A percentile compares a stretch with the other conserved stretches of the same genome.
Evolutionary conservation across 2,797 vertebrate genomes (phyloP).

Genomic region (Lateolabrax maculatus): DNA sequence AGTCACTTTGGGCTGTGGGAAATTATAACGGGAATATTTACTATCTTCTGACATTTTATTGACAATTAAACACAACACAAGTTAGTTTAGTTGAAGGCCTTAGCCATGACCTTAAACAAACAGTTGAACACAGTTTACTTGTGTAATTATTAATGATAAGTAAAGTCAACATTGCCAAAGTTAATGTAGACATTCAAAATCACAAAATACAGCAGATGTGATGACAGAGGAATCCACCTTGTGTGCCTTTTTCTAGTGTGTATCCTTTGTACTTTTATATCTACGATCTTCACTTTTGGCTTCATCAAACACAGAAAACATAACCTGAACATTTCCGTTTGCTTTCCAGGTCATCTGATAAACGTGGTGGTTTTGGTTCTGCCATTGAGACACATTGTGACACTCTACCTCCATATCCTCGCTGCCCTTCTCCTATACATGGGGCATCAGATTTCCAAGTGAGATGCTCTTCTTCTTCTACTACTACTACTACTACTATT

Average conservation of each 20-base stretch:
- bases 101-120: background rate
- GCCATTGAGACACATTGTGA: constrained; percentile 88
- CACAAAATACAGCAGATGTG: too few relatives aligned
- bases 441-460: constrained; percentile 90
- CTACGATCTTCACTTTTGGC: background rate
- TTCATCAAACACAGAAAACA: background rate
- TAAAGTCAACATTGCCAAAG: too few relatives aligned
- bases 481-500: background rate
- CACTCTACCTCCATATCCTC: constrained; percentile 89
- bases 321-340: background rate
- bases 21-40: background rate
- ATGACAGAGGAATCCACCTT: background rate
- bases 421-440: constrained; percentile 86
- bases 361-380: constrained; percentile 87
- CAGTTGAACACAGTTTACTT: background rate
- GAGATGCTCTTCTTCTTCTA: constrained; percentile 52
- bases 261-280: background rate
- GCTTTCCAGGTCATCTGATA: constrained; percentile 85
- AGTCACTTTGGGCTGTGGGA: background rate
- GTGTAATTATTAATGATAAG: too few relatives aligned
- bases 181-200: too few relatives aligned
- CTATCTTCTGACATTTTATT: background rate
- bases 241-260: background rate
- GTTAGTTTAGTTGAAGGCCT: background rate
- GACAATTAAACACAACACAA: background rate